These are phyloP conservation scores for Nephrotoma flavescens DNA, from an alignment of 2,888 invertebrate genomes.

Conservation along the genomic window DNA sequence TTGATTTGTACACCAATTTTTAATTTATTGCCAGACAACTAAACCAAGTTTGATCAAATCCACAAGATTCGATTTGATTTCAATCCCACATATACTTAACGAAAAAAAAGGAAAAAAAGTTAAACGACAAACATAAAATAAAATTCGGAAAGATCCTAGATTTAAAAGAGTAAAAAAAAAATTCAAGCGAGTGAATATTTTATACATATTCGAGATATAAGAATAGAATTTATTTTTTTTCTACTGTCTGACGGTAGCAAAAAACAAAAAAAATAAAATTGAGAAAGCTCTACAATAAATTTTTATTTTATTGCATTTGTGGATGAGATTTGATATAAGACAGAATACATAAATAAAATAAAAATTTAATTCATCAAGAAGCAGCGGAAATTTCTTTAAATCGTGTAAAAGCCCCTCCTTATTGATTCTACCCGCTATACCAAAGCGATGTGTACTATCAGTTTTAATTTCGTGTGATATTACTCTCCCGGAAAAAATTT, in stretches of 20 bases:
- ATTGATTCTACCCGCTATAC: neutral
- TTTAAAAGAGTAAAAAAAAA: neutral
- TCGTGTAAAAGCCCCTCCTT: neutral
- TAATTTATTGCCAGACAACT: neutral
- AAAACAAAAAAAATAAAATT: neutral
- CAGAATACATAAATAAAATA: neutral
- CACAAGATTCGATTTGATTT: neutral
- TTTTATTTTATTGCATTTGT: neutral
- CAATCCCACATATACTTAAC: neutral
- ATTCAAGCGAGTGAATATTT: neutral
- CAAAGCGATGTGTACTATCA: neutral
- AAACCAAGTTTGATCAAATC: neutral
- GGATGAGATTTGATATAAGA: neutral
- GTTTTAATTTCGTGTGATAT: neutral
- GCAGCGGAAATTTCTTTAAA: neutral
- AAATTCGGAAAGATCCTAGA: neutral
- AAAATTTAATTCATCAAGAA: neutral
- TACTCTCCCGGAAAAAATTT: neutral
- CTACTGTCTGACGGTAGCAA: neutral
- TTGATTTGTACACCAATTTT: neutral
- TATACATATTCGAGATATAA: neutral
- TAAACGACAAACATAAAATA: neutral
- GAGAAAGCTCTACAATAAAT: neutral
- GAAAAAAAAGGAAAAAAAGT: neutral
- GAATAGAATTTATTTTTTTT: neutral